Evolutionary conservation across 2,888 invertebrate species (phyloP).

Genomic region (Brachynemurus nebulosus): DNA sequence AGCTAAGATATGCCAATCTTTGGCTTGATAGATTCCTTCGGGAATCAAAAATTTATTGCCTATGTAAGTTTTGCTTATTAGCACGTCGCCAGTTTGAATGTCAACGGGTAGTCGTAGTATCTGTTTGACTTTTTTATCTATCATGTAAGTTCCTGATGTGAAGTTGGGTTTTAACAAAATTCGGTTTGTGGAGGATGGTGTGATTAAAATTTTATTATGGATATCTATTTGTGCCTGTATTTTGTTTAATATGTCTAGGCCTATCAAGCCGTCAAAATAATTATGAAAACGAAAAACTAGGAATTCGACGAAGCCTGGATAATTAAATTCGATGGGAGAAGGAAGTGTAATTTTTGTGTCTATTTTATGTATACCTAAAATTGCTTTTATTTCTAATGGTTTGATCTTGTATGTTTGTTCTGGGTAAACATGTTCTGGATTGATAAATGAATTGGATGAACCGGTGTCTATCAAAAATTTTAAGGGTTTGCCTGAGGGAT

Average conservation of each 20-base stretch:
- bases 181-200: not conserved
- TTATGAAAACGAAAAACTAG: constrained; percentile 3
- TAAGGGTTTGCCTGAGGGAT: not conserved
- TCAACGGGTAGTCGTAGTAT: not conserved
- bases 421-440: too few relatives aligned
- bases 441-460: too few relatives aligned
- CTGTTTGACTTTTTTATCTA: not conserved
- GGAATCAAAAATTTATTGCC: not conserved
- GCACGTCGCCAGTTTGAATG: not conserved
- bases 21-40: not conserved
- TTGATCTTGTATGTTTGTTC: too few relatives aligned
- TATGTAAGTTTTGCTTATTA: not conserved
- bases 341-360: too few relatives aligned
- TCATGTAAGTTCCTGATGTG: not conserved
- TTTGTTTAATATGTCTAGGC: not conserved
- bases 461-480: not conserved
- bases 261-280: constrained; percentile 5
- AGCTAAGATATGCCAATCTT: not conserved
- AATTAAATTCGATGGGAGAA: too few relatives aligned
- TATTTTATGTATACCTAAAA: too few relatives aligned
- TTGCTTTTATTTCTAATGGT: too few relatives aligned
- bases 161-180: not conserved
- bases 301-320: too few relatives aligned
- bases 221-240: not conserved
- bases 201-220: not conserved